phyloP scores from a whole-genome alignment of 2,113 vertebrate species.

The Notarius quadriscutis region DNA sequence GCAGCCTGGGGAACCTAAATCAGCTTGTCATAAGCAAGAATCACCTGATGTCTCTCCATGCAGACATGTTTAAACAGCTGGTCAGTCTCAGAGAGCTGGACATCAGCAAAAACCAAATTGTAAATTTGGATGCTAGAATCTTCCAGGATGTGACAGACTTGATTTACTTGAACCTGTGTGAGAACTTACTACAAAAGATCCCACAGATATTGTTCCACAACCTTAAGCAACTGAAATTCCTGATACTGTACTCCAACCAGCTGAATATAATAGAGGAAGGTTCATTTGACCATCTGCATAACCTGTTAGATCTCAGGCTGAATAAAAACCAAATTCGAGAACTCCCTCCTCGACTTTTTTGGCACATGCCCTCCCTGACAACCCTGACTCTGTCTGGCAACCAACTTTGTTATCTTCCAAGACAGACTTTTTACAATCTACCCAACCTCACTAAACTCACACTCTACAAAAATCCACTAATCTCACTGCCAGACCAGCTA shows the following conservation, averaged over 20 bases:
- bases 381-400: slow-evolving; percentile 77
- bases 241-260: slow-evolving; percentile 76
- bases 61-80: slow-evolving; percentile 71
- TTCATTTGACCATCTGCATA: slow-evolving; percentile 69
- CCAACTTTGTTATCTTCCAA: slow-evolving; percentile 71
- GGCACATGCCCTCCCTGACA: slow-evolving; percentile 69
- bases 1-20: slow-evolving; percentile 66
- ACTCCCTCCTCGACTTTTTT: slow-evolving; percentile 75
- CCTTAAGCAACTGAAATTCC: slow-evolving; percentile 69
- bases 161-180: slow-evolving; percentile 73
- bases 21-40: slow-evolving; percentile 78
- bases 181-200: slow-evolving; percentile 75
- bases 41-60: slow-evolving; percentile 62
- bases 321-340: slow-evolving; percentile 73
- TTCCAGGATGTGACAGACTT: slow-evolving; percentile 75
- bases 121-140: slow-evolving; percentile 56
- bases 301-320: slow-evolving; percentile 75
- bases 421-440: slow-evolving; percentile 77
- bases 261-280: slow-evolving; percentile 71
- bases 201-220: slow-evolving; percentile 72
- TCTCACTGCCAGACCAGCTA: slow-evolving; percentile 76
- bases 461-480: slow-evolving; percentile 80
- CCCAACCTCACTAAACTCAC: slow-evolving; percentile 73
- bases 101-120: slow-evolving; percentile 76
- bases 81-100: slow-evolving; percentile 68